Base-by-base conservation (phyloP, 2,797 vertebrate species). In the Sebastes glaucus region DNA sequence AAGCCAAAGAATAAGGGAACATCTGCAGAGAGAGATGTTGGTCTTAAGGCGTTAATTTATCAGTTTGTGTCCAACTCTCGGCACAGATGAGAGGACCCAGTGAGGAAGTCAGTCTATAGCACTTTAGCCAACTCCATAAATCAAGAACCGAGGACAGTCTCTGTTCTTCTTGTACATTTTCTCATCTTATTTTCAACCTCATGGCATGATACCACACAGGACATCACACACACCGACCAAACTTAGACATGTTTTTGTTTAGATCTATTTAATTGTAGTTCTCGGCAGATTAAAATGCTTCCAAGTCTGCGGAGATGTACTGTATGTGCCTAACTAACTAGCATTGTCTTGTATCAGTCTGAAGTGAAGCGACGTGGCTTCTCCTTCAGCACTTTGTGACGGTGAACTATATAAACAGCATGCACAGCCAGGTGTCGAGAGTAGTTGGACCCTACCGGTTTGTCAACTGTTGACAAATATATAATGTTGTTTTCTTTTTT, bases 261-360 rank as follows among this genome's bases (percentile, higher is more conserved):
- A 66, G 71, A 82, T 90, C 90, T 86, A 77, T 86, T 88, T 89
- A 84, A 92, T 87, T 92, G 88, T 93, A 90, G 92, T 93, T 87
- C 90, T 91, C 76, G 3, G 89, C 92, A 88, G 90, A 90, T 92
- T 90, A 68, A 85, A 92, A 94, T 87, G 91, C 95, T 95, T 95
- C 94, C 93, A 83, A 70, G 91, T 94, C 90, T 94, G 92, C 93
- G 73, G 90, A 93, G 91, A 91, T 94, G 92, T 95, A 92, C 95
- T 96, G 88, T 95, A 94, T 88, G 95, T 96, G 95, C 95, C 95
- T 96, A 94, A 91, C 81, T 91, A 90, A 92, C 90, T 92, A 94
- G 92, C 92, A 77, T 92, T 83, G 89, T 95, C 90, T 93, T 78
- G 91, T 94, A 89, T 88, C 84, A 77, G 90, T 90, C 87, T 82